phyloP scores from a whole-genome alignment of 1,140 invertebrate species.

The Heterodera schachtii region DNA sequence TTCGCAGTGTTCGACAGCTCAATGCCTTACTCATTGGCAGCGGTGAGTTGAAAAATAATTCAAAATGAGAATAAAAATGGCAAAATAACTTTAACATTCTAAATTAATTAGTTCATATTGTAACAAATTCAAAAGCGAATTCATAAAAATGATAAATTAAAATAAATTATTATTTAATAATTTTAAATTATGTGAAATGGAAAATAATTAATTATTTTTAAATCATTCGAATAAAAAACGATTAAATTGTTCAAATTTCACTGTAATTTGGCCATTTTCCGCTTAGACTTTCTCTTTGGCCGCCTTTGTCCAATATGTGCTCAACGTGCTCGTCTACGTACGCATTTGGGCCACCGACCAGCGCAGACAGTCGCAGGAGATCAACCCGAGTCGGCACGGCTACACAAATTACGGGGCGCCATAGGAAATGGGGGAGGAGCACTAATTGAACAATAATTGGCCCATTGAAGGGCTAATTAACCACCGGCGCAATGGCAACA shows the following conservation, averaged over 20 bases:
- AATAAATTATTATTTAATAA: too few relatives aligned
- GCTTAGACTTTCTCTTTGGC: constrained; percentile 31
- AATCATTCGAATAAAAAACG: too few relatives aligned
- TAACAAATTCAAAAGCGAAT: too few relatives aligned
- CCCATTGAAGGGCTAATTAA: too few relatives aligned
- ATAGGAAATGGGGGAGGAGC: neutral
- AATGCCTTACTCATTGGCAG: constrained; percentile 11
- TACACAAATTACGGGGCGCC: constrained; percentile 20
- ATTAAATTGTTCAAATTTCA: neutral
- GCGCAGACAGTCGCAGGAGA: constrained; percentile 11
- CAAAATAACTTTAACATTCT: too few relatives aligned
- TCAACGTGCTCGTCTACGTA: constrained; percentile 36
- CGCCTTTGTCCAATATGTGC: constrained; percentile 30
- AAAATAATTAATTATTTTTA: too few relatives aligned
- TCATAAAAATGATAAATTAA: too few relatives aligned
- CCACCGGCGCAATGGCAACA: too few relatives aligned
- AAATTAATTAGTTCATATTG: too few relatives aligned
- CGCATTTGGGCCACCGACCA: constrained; percentile 38
- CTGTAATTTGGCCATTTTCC: constrained; percentile 13
- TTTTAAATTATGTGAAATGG: too few relatives aligned
- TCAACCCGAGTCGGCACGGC: constrained; percentile 20
- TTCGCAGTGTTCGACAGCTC: constrained; percentile 23
- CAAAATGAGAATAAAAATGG: too few relatives aligned
- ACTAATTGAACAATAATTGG: too few relatives aligned
- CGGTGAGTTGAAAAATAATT: neutral